Evolutionary conservation across 2,888 invertebrate species (phyloP).

Genomic region (Baccha elongata): DNA sequence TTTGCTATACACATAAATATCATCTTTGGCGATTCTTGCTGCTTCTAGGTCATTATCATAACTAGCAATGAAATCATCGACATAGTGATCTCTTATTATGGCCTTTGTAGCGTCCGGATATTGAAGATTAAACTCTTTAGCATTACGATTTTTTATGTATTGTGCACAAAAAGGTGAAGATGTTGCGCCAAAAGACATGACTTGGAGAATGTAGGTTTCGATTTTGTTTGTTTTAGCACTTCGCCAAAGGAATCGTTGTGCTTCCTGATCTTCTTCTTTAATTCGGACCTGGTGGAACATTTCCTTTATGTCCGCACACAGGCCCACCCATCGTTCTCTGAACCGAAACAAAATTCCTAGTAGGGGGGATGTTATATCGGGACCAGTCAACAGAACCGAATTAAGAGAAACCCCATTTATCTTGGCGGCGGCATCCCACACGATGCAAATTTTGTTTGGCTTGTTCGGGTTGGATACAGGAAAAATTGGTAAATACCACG

Average conservation of each 20-base stretch:
- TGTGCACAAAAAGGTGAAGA: slow-evolving; percentile 20
- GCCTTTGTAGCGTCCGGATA: slow-evolving; percentile 9
- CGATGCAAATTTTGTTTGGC: slow-evolving; percentile 17
- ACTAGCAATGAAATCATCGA: slow-evolving; percentile 24
- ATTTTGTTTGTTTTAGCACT: background rate
- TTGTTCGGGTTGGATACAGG: slow-evolving; percentile 24
- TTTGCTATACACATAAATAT: slow-evolving; percentile 10
- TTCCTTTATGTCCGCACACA: slow-evolving; percentile 20
- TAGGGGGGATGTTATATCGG: background rate
- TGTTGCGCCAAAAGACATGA: slow-evolving; percentile 22
- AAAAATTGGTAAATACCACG: slow-evolving; percentile 25
- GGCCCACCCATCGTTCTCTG: slow-evolving; percentile 27
- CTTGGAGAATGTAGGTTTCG: slow-evolving; percentile 33
- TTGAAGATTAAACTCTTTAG: slow-evolving; percentile 17
- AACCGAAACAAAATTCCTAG: slow-evolving; percentile 19
- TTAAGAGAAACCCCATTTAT: slow-evolving; percentile 7
- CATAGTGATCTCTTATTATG: slow-evolving; percentile 19
- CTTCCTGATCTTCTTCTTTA: slow-evolving; percentile 9
- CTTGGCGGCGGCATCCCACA: slow-evolving; percentile 20
- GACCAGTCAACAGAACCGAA: slow-evolving; percentile 17
- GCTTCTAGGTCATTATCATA: slow-evolving; percentile 4
- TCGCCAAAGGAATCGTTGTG: slow-evolving; percentile 28
- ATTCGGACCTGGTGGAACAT: slow-evolving; percentile 20
- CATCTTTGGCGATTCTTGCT: slow-evolving; percentile 14
- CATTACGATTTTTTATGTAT: slow-evolving; percentile 22